Conservation (phyloP, 2,888 invertebrate genomes). For the Troides oblongomaculatus region DNA sequence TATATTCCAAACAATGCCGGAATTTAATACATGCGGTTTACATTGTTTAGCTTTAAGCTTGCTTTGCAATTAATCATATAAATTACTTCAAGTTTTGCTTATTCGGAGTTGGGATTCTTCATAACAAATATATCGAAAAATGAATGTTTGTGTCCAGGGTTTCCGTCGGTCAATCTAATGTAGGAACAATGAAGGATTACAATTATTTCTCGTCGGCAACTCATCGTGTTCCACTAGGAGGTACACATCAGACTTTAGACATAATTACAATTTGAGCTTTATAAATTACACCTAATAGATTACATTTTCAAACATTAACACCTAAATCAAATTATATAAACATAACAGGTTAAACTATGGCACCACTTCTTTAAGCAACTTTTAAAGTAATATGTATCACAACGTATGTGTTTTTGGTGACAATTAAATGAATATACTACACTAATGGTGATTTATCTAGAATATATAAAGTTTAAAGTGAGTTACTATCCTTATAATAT, state of each 20-base stretch:
- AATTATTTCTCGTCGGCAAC: conserved; percentile 37
- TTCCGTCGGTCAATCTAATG: conserved; percentile 23
- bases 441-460: conserved; percentile 54
- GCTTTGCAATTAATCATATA: neutral
- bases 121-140: neutral
- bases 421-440: conserved; percentile 46
- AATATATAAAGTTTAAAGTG: conserved; percentile 61
- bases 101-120: neutral
- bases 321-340: conserved; percentile 33
- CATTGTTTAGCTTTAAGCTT: neutral
- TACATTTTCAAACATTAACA: conserved; percentile 39
- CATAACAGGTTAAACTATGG: conserved; percentile 23
- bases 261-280: conserved; percentile 71
- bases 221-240: conserved; percentile 34
- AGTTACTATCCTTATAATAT: conserved; percentile 44
- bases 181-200: conserved; percentile 29
- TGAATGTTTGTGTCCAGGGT: conserved; percentile 60
- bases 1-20: neutral
- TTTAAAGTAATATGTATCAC: conserved; percentile 51
- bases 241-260: conserved; percentile 45
- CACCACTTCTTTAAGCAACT: conserved; percentile 37
- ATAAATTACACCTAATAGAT: conserved; percentile 52
- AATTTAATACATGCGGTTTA: neutral
- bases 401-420: conserved; percentile 51
- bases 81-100: neutral